phyloP scores from a whole-genome alignment of 2,113 vertebrate species.

The Mormyrus iriodes region DNA sequence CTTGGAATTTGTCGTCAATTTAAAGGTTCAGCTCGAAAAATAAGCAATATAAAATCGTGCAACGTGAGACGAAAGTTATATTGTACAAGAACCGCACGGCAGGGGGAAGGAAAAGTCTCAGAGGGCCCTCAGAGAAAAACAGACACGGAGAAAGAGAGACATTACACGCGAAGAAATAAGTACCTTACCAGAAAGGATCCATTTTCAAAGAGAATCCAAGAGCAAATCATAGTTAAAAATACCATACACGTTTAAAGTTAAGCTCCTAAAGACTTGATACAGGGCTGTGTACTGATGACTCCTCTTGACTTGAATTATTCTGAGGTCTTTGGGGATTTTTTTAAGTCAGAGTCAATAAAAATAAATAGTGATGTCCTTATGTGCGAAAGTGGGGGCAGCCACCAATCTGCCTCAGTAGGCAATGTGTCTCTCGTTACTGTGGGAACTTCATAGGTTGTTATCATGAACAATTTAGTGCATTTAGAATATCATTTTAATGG shows the following conservation, averaged over 20 bases:
- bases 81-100: not conserved
- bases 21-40: not conserved
- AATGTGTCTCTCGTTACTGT: constrained; percentile 35
- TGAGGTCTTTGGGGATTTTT: constrained; percentile 20
- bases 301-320: constrained; percentile 16
- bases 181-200: constrained; percentile 11
- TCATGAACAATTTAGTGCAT: constrained; percentile 34
- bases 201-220: constrained; percentile 27
- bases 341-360: constrained; percentile 29
- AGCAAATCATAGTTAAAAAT: constrained; percentile 29
- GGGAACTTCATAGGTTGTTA: constrained; percentile 21
- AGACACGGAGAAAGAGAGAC: constrained; percentile 3
- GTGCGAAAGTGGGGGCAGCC: constrained; percentile 17
- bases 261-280: constrained; percentile 22
- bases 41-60: not conserved
- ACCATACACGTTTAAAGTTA: constrained; percentile 7
- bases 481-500: constrained; percentile 22
- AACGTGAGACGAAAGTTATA: constrained; percentile 10
- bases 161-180: constrained; percentile 16
- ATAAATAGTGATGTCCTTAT: constrained; percentile 7
- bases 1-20: not conserved
- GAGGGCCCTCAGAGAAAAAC: not conserved
- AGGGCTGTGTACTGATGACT: constrained; percentile 19
- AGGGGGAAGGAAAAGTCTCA: not conserved
- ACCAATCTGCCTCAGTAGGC: not conserved